phyloP scores from a whole-genome alignment of 2,113 vertebrate genomes.

The Connochaetes taurinus region DNA sequence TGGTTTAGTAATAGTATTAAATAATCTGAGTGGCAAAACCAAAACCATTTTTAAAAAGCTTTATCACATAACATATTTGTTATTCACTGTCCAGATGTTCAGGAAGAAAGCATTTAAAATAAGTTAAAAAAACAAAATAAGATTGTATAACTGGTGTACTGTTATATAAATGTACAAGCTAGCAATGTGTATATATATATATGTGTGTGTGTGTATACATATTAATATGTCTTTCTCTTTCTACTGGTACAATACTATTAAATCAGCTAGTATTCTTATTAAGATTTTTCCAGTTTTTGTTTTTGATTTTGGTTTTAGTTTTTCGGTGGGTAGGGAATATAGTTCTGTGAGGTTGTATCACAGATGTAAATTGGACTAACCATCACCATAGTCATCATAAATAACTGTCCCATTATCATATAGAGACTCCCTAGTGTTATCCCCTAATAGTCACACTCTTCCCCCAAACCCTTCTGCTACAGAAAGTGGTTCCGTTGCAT shows the following conservation, averaged over 20 bases:
- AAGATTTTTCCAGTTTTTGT: background rate
- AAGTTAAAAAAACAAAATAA: background rate
- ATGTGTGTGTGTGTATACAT: background rate
- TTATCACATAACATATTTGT: background rate
- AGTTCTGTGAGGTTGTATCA: background rate
- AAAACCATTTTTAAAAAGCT: background rate
- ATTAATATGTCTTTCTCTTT: background rate
- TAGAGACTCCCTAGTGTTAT: background rate
- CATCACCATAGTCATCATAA: background rate
- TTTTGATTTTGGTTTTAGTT: background rate
- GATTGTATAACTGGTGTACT: background rate
- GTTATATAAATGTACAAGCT: background rate
- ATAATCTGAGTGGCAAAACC: background rate
- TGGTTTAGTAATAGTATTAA: background rate
- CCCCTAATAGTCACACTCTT: background rate
- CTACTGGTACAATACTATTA: background rate
- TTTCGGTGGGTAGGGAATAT: background rate
- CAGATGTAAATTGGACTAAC: background rate
- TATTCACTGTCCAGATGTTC: background rate
- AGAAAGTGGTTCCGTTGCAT: background rate
- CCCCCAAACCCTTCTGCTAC: background rate
- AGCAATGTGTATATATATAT: rapidly evolving
- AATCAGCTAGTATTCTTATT: background rate
- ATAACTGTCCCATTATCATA: too few relatives aligned
- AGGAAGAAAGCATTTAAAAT: background rate